Evolutionary conservation across 92 coral and sea anemone genomes (phyloP).

Genomic region (Ricordea florida): DNA sequence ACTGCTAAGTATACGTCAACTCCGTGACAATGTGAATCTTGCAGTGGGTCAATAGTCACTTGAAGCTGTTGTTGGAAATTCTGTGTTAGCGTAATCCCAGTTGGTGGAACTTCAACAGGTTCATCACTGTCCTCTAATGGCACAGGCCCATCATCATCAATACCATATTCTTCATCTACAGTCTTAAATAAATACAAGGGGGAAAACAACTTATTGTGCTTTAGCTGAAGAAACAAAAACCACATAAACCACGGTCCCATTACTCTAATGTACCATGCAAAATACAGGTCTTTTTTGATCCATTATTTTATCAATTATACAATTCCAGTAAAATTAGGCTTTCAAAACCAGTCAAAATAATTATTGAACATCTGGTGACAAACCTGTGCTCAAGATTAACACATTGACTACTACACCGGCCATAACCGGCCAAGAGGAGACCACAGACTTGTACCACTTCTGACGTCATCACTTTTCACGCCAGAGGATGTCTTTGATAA

Average conservation of each 20-base stretch:
- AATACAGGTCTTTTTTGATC: neutral
- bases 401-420: no score
- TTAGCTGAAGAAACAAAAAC: neutral
- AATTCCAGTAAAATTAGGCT: neutral
- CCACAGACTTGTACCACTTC: no score
- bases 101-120: neutral
- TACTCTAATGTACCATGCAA: neutral
- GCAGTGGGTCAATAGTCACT: neutral
- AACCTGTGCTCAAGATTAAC: no score
- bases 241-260: neutral
- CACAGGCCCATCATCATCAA: slow-evolving; percentile 13
- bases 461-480: no score
- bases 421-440: no score
- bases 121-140: neutral
- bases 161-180: neutral
- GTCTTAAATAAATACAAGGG: neutral
- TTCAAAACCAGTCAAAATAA: neutral
- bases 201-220: neutral
- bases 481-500: no score
- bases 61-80: neutral
- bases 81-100: neutral
- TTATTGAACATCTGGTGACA: neutral
- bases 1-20: neutral
- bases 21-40: neutral
- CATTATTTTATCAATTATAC: neutral